phyloP scores from a whole-genome alignment of 2,113 vertebrate species.

The Helogale parvula region DNA sequence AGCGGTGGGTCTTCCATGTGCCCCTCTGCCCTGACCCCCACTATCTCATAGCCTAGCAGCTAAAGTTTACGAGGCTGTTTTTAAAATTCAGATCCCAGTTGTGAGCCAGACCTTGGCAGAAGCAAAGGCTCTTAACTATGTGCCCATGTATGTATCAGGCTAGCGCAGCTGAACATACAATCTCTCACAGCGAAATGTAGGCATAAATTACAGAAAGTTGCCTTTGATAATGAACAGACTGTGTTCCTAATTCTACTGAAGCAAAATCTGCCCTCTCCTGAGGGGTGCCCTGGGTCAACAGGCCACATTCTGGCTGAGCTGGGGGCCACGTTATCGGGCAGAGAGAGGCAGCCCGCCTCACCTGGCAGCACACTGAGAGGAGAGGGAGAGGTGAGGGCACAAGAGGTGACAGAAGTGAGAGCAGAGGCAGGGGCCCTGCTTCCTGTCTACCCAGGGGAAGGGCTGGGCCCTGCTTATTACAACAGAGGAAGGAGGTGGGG shows the following conservation, averaged over 20 bases:
- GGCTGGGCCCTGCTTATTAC: background rate
- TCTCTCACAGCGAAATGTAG: background rate
- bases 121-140: background rate
- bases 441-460: background rate
- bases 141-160: background rate
- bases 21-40: background rate
- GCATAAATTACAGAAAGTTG: background rate
- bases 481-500: background rate
- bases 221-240: background rate
- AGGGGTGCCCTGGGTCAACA: background rate
- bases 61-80: background rate
- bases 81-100: background rate
- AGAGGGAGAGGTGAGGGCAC: rapidly evolving
- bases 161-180: background rate
- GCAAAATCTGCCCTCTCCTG: background rate
- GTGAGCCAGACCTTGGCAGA: background rate
- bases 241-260: background rate
- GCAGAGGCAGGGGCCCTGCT: no score
- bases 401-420: rapidly evolving
- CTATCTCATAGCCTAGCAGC: background rate
- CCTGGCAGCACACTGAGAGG: no score
- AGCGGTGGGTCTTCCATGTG: background rate
- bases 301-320: background rate
- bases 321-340: background rate
- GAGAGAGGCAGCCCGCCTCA: background rate